Evolutionary conservation across 1,140 invertebrate genomes (phyloP).

Genomic region (Tachypleus tridentatus): DNA sequence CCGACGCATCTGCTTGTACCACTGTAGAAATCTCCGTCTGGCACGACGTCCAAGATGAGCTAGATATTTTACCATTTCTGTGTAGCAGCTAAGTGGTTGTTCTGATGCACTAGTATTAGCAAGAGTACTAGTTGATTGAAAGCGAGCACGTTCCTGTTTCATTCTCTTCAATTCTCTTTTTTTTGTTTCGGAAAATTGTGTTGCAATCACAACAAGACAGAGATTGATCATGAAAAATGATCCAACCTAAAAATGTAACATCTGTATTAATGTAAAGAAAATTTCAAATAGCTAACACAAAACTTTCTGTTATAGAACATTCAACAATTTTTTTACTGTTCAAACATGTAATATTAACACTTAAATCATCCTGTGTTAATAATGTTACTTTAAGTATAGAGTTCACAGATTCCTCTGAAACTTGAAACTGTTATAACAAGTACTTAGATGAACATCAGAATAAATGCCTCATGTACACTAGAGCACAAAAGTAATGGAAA

Average conservation of each 20-base stretch:
- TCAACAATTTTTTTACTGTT: no score
- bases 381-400: no score
- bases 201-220: constrained; percentile 98
- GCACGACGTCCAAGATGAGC: constrained; percentile 76
- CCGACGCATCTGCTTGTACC: constrained; percentile 54
- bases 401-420: no score
- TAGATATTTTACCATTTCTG: constrained; percentile 92
- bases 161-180: constrained; percentile 98
- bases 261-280: background rate
- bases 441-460: no score
- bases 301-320: no score
- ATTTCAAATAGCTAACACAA: no score
- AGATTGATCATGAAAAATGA: constrained; percentile 99
- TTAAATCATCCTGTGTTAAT: no score
- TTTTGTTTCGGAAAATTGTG: constrained; percentile 99
- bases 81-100: constrained; percentile 74
- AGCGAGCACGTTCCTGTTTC: constrained; percentile 85
- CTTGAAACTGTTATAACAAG: no score
- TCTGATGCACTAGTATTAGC: constrained; percentile 82
- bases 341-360: no score
- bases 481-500: no score
- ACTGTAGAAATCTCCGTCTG: constrained; percentile 68
- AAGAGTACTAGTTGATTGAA: constrained; percentile 86
- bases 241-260: constrained; percentile 67
- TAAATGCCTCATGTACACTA: no score